These are phyloP conservation scores for Lasioglossum albipes DNA, from an alignment of 1,140 invertebrate species.

Conservation along the genomic window DNA sequence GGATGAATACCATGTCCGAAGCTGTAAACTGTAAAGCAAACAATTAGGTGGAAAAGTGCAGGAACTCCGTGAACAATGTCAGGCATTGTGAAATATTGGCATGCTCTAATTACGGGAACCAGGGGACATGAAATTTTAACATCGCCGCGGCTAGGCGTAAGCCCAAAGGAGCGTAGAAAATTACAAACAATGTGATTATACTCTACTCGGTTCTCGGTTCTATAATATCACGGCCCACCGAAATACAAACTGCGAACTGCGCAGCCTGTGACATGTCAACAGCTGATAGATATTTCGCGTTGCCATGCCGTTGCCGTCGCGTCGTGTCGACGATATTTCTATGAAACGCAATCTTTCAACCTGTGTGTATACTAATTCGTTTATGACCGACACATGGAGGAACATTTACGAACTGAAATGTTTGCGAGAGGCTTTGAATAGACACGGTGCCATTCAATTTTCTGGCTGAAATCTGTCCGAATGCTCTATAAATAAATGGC, in stretches of 20 bases:
- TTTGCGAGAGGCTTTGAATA: too few relatives aligned
- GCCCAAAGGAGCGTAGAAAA: slow-evolving; percentile 1
- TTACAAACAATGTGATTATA: neutral
- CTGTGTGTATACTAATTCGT: neutral
- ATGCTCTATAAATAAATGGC: too few relatives aligned
- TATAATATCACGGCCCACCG: slow-evolving; percentile 6
- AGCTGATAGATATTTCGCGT: neutral
- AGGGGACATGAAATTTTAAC: slow-evolving; percentile 25
- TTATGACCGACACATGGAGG: too few relatives aligned
- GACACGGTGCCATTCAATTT: too few relatives aligned
- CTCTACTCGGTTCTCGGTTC: neutral
- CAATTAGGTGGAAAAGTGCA: neutral
- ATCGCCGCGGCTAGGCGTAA: neutral
- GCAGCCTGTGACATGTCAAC: neutral
- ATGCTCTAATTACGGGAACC: slow-evolving; percentile 23
- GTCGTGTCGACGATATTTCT: neutral
- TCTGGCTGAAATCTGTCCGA: too few relatives aligned
- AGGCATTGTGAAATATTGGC: slow-evolving; percentile 5
- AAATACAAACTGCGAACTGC: neutral
- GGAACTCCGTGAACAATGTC: neutral
- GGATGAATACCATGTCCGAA: too few relatives aligned
- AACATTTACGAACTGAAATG: too few relatives aligned
- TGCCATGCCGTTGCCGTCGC: too few relatives aligned
- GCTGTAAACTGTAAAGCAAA: neutral
- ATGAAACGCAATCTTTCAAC: neutral